These are phyloP conservation scores for Caenorhabditis macrosperma DNA, from an alignment of 2,888 invertebrate genomes.

Conservation along the genomic window DNA sequence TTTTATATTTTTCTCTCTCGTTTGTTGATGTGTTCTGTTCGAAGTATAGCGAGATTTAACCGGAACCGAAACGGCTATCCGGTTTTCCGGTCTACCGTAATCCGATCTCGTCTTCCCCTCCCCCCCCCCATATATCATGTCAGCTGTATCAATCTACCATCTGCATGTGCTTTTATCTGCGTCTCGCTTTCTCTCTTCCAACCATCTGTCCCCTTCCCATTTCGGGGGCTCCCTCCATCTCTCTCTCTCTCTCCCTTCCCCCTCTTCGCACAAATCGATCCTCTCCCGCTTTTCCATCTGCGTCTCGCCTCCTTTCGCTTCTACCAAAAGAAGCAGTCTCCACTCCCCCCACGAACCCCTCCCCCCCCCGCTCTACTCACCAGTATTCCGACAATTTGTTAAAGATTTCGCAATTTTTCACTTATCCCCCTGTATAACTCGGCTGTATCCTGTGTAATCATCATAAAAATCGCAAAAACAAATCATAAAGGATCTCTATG, in stretches of 20 bases:
- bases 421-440: too few species aligned
- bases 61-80: too few species aligned
- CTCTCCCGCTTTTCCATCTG: conserved; percentile 11
- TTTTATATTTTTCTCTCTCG: conserved; percentile 13
- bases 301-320: conserved; percentile 26
- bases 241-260: conserved; percentile 1
- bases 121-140: neutral
- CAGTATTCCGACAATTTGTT: too few species aligned
- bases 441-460: too few species aligned
- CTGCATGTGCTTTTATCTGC: conserved; percentile 30
- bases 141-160: conserved; percentile 16
- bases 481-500: too few species aligned
- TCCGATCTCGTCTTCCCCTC: too few species aligned
- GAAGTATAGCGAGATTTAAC: too few species aligned
- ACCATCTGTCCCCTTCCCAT: conserved; percentile 46
- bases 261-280: conserved; percentile 28
- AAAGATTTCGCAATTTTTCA: conserved; percentile 11
- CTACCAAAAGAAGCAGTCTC: conserved; percentile 35
- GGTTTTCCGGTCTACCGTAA: too few species aligned
- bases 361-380: too few species aligned
- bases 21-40: conserved; percentile 9
- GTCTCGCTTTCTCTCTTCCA: conserved; percentile 13
- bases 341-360: too few species aligned
- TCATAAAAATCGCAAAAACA: too few species aligned
- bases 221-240: conserved; percentile 19